Evolutionary conservation across 1,140 invertebrate species (phyloP).

Genomic region (Leptopilina clavipes): DNA sequence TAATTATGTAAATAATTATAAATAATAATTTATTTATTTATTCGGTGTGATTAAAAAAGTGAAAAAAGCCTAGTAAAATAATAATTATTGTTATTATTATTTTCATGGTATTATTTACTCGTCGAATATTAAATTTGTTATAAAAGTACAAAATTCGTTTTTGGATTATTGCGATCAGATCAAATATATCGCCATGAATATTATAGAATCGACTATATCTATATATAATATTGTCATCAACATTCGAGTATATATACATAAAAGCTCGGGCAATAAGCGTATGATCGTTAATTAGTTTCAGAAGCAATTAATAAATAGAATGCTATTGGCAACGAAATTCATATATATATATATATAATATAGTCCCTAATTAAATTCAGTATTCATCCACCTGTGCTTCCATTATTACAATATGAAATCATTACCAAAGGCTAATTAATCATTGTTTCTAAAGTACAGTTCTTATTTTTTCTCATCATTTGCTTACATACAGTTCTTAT

Average conservation of each 20-base stretch:
- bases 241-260: neutral
- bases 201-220: neutral
- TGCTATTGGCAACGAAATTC: slow-evolving; percentile 11
- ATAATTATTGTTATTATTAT: too few relatives aligned
- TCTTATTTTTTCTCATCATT: neutral
- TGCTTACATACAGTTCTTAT: slow-evolving; percentile 14
- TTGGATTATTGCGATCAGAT: neutral
- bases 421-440: slow-evolving; percentile 26
- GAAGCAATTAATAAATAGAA: slow-evolving; percentile 31
- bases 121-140: neutral
- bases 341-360: slow-evolving; percentile 6
- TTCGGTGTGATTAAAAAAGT: too few relatives aligned
- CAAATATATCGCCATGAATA: neutral
- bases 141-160: neutral
- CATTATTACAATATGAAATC: slow-evolving; percentile 30
- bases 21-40: too few relatives aligned
- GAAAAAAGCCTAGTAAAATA: too few relatives aligned
- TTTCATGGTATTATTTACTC: too few relatives aligned
- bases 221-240: slow-evolving; percentile 5
- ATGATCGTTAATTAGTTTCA: slow-evolving; percentile 33
- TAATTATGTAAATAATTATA: too few relatives aligned
- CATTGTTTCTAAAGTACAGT: slow-evolving; percentile 7
- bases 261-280: slow-evolving; percentile 24
- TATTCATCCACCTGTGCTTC: slow-evolving; percentile 24
- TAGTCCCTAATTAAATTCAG: slow-evolving; percentile 10